Conservation (phyloP, 2,888 invertebrate species). For the Camptogramma bilineatum region DNA sequence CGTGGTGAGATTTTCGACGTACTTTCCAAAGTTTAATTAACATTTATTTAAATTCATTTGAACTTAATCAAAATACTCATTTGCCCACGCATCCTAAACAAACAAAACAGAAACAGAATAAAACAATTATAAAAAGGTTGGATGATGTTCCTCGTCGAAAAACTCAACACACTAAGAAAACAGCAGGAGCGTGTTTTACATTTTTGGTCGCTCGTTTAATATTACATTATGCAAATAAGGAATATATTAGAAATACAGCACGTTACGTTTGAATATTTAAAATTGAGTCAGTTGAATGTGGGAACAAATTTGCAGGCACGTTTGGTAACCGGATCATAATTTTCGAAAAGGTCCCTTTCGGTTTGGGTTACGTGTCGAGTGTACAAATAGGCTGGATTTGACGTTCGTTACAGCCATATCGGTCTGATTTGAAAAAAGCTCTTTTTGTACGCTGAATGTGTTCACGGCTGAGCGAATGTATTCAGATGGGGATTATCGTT, state of each 20-base stretch:
- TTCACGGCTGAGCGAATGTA: slow-evolving; percentile 20
- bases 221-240: slow-evolving; percentile 76
- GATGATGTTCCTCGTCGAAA: slow-evolving; percentile 23
- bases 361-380: slow-evolving; percentile 61
- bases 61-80: slow-evolving; percentile 41
- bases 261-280: slow-evolving; percentile 75
- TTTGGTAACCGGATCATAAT: slow-evolving; percentile 55
- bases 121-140: slow-evolving; percentile 42
- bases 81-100: slow-evolving; percentile 41
- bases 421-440: slow-evolving; percentile 29
- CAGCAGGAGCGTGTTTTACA: slow-evolving; percentile 52
- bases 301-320: slow-evolving; percentile 55
- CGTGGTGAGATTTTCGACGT: background rate
- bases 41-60: slow-evolving; percentile 25
- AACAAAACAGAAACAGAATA: slow-evolving; percentile 39
- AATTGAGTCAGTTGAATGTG: slow-evolving; percentile 51
- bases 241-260: slow-evolving; percentile 70
- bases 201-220: slow-evolving; percentile 60
- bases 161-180: slow-evolving; percentile 40
- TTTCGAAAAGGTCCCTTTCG: slow-evolving; percentile 67
- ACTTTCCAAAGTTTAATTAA: slow-evolving; percentile 1
- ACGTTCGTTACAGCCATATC: slow-evolving; percentile 31
- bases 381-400: slow-evolving; percentile 37
- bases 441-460: slow-evolving; percentile 18
- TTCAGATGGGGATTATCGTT: slow-evolving; percentile 17